Evolutionary conservation across 2,113 vertebrate species (phyloP), one percentile per base, ranked within the genome.

Genomic region (Sylvia atricapilla): DNA sequence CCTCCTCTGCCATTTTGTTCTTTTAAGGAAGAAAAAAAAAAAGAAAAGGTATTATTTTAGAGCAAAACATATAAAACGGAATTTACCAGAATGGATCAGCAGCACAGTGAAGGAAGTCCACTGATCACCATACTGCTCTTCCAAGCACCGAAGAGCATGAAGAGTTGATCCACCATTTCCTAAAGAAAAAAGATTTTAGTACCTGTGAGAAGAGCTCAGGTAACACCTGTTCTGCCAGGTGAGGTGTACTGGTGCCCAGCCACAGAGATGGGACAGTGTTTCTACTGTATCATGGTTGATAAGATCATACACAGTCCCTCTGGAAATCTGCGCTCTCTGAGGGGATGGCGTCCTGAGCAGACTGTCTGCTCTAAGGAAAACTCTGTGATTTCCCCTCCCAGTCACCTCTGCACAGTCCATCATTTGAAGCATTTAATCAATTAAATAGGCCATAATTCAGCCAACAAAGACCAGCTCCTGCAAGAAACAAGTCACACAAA

Each of bases 101-200:
- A 99, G 94, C 83, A 99, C 94, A 76, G 86, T 98, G 93, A 99
- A 94, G 74, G 90, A 97, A 85, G 96, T 82, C 98, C 99, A 98
- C 59, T 96, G 56, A 63, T 98, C 97, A 80, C 98, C 98, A 90
- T 98, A 99, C 17, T 98, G 83, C 33, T 98, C 97, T 84, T 97
- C 96, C 85, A 99, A 96, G 88, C 95, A 95, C 62, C 43, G 97
- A 78, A 99, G 98, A 25, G 97, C 97, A 21, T 97, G 98, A 60
- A 99, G 97, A 6, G 99, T 99, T 27, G 99, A 99, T 75, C 99
- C 99, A 84, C 99, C 99, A 67, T 99, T 99, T 84, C 99, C 99
- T 99, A 90, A 46, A 74, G 60, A 43, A 67, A 95, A 95, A 91
- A 37, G 3, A 66, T 25, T 37, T 87, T 9, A 84, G 35, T 28